These are phyloP conservation scores for Orthonyx spaldingii DNA, from an alignment of 2,113 vertebrate species.

Conservation along the genomic window DNA sequence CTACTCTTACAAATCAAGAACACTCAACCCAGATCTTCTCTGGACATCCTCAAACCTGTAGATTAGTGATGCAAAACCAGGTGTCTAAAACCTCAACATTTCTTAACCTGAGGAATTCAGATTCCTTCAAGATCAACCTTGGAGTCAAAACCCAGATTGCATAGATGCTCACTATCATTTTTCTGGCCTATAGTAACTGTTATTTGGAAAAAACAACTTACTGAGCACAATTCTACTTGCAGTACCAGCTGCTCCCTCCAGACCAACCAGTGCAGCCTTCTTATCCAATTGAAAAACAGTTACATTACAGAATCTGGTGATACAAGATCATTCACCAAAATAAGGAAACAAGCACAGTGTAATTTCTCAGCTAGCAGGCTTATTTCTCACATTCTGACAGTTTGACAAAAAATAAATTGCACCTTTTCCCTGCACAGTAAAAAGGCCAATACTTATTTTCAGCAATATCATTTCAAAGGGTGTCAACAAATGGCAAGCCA, in stretches of 20 bases:
- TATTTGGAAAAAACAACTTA: background rate
- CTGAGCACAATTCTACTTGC: background rate
- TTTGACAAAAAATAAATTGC: background rate
- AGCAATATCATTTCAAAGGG: background rate
- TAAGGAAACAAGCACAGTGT: background rate
- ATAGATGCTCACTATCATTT: background rate
- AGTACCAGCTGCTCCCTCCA: background rate
- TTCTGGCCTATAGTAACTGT: background rate
- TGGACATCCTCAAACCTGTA: background rate
- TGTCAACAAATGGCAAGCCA: background rate
- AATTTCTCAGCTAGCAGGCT: background rate
- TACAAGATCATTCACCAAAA: background rate
- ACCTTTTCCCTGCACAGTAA: background rate
- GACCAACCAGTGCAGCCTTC: background rate
- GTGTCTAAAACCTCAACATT: background rate
- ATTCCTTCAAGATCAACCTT: background rate
- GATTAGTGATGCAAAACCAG: background rate
- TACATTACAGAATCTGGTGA: background rate
- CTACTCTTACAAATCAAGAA: background rate
- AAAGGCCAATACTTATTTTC: background rate
- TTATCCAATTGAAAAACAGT: background rate
- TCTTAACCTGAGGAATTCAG: background rate
- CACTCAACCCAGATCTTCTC: background rate
- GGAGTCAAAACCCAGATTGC: background rate
- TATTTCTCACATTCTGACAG: background rate